Base-by-base conservation (phyloP, 2,797 vertebrate species). In the Sebastes oblongus region DNA sequence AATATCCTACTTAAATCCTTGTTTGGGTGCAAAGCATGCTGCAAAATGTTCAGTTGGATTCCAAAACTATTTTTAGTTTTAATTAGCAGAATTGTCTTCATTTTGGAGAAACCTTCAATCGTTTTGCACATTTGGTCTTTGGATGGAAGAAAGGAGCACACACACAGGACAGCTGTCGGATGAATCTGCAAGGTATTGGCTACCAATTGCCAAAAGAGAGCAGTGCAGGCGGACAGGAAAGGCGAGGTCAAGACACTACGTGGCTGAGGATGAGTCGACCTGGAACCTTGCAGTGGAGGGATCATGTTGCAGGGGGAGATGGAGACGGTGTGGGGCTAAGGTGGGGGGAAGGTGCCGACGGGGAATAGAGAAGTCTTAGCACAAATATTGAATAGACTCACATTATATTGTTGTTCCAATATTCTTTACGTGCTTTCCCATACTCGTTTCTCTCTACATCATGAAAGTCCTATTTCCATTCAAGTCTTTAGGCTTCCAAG, bases 121-220 rank as follows among this genome's bases (percentile, higher is more conserved):
- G 12, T 42, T 65, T 42, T 13, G 39, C 7, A 34, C 66, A 77
- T 74, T 34, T 56, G n/a, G 25, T 66, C 32, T 14, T 34, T 36
- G 54, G 34, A 55, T 32, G 12, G 42, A 54, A 39, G 8, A 58
- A 12, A 1, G 13, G 24, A 24, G 16, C 50, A 0, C 42, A 9
- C 42, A 9, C 36, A n/a, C 11, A 72, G 0, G 24, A 67, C 85
- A 87, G 80, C 85, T 83, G 82, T 66, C 68, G 3, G 4, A 59
- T 55, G 29, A 81, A 75, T 83, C 65, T 74, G 52, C 42, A n/a
- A 16, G 8, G 29, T 65, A 64, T 77, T 0, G 2, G 71, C 67
- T 55, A 60, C 67, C 58, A 10, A 5, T 32, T 66, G 46, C 80
- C 77, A 74, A 67, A 70, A 75, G 10, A 29, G 75, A 67, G 30